A percentile compares a stretch with the other conserved stretches of the same genome.
Evolutionary conservation across 2,888 invertebrate genomes (phyloP).

Genomic region (Homarus gammarus): DNA sequence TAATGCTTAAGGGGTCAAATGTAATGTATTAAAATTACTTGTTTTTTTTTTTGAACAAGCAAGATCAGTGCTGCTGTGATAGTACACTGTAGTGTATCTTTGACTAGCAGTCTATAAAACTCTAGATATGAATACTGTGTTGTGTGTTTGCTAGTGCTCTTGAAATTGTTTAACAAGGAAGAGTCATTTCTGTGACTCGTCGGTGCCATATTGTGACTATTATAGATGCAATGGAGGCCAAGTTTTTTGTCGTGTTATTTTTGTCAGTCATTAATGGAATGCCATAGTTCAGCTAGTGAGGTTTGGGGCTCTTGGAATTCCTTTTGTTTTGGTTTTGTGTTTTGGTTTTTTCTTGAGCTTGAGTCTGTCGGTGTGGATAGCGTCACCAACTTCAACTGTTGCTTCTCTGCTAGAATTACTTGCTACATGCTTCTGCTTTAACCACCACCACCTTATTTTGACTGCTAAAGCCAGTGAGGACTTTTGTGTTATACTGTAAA

Average conservation of each 20-base stretch:
- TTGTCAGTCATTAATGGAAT: neutral
- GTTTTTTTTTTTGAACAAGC: too few species aligned
- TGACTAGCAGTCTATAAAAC: neutral
- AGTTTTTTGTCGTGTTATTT: neutral
- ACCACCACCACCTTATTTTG: constrained; percentile 27
- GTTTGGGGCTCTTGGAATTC: neutral
- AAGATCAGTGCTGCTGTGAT: neutral
- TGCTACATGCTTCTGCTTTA: neutral
- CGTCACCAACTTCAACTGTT: neutral
- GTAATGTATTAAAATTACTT: neutral
- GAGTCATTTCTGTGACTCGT: neutral
- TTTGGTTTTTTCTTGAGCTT: neutral
- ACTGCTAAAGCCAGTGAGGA: constrained; percentile 42
- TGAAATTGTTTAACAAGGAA: neutral
- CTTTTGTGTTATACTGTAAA: neutral
- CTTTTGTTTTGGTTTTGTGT: constrained; percentile 1
- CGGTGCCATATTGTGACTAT: neutral
- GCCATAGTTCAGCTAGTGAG: neutral
- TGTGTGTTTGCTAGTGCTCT: neutral
- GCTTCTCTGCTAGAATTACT: neutral
- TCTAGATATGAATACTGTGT: constrained; percentile 4
- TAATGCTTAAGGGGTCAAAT: neutral
- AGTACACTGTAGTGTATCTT: too few species aligned
- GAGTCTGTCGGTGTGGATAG: neutral
- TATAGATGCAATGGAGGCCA: neutral